Evolutionary conservation across 2,113 vertebrate species (phyloP).

Genomic region (Platichthys flesus): DNA sequence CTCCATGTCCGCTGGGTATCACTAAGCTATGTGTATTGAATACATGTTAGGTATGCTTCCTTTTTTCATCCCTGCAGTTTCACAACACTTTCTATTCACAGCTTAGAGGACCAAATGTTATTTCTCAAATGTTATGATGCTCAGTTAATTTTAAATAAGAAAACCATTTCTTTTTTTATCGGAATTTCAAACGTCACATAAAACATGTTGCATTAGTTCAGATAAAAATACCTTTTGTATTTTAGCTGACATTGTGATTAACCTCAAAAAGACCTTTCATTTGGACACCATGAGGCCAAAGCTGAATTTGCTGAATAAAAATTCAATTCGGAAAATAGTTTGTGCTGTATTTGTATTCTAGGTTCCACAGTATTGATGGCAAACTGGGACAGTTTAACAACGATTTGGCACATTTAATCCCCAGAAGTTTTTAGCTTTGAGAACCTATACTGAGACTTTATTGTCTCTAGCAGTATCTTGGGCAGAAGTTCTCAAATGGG

Average conservation of each 20-base stretch:
- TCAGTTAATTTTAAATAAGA: not conserved
- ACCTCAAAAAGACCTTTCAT: constrained; percentile 22
- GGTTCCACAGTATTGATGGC: constrained; percentile 31
- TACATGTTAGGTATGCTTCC: not conserved
- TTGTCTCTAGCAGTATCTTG: not conserved
- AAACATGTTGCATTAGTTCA: not conserved
- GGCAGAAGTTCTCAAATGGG: not conserved
- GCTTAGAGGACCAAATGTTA: not conserved
- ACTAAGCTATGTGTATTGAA: not conserved
- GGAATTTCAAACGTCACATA: not conserved
- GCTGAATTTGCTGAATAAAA: constrained; percentile 31
- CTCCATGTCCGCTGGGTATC: constrained; percentile 8
- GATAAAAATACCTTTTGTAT: not conserved
- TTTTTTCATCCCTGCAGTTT: not conserved
- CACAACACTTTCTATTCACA: not conserved
- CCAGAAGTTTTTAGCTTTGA: constrained; percentile 18
- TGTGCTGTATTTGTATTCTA: constrained; percentile 17
- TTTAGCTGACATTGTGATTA: constrained; percentile 25
- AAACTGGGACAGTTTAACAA: constrained; percentile 38
- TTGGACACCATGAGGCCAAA: not conserved
- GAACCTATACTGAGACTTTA: constrained; percentile 10
- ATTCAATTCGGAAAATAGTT: constrained; percentile 19
- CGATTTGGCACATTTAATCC: constrained; percentile 46
- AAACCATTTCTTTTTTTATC: not conserved
- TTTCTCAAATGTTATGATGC: not conserved